Percentiles rank a stretch among this genome's conserved stretches.
Conservation (phyloP, 2,797 vertebrate genomes). For the Glyptemys insculpta region DNA sequence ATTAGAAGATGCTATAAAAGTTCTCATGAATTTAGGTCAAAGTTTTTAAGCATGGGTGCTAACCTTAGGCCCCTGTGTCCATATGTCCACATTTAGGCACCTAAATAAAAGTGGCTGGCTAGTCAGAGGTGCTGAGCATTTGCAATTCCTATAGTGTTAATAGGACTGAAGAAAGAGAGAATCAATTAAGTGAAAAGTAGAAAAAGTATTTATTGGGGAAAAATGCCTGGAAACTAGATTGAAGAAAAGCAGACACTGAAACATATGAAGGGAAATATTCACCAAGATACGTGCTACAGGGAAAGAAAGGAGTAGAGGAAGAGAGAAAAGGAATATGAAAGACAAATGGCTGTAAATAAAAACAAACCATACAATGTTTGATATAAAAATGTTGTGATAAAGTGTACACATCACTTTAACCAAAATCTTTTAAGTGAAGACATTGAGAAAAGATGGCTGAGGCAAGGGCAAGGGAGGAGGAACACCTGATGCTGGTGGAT, state of each 20-base stretch:
- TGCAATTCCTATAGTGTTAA: not conserved
- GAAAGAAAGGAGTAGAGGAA: not conserved
- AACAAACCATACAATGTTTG: not conserved
- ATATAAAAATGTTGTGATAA: not conserved
- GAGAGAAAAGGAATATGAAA: not conserved
- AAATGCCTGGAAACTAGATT: not conserved
- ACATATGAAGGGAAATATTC: not conserved
- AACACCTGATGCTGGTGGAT: not conserved
- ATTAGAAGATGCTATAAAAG: not conserved
- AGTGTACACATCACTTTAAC: not conserved
- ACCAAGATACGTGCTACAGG: not conserved
- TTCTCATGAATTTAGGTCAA: not conserved
- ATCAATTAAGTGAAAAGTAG: not conserved
- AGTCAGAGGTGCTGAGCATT: not conserved
- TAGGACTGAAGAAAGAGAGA: not conserved
- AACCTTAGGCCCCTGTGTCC: not conserved
- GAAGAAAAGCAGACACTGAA: not conserved
- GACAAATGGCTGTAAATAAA: not conserved
- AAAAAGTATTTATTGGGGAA: not conserved
- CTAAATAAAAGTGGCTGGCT: not conserved
- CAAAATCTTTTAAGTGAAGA: not conserved
- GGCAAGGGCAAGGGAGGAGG: not conserved
- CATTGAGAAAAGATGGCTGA: not conserved
- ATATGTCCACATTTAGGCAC: not conserved
- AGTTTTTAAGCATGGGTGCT: not conserved